Base-by-base conservation (phyloP, 2,888 invertebrate genomes). In the Polydrusus cervinus region DNA sequence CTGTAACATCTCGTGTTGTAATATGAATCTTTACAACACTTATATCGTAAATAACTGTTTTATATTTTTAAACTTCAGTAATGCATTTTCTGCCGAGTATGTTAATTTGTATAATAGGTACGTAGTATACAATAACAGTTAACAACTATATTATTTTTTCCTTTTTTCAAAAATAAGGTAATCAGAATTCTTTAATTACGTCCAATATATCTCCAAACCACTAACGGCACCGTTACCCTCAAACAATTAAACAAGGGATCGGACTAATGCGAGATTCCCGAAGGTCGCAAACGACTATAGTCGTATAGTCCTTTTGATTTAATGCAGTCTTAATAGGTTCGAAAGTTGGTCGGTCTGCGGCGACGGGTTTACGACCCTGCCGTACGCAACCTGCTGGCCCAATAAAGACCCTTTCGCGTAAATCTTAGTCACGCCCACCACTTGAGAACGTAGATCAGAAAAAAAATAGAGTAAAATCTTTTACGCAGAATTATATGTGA, bases 261-360 rank as follows among this genome's bases (percentile, higher is more conserved):
- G 61, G 55, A 62, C 61, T 75, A 75, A 75, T 75, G 71, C 67
- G 30, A 65, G 66, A 71, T 75, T 51, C 71, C 53, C 62, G 75
- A 70, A 75, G 71, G 75, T 71, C 66, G 70, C 66, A 47, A 75
- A 62, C 70, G 66, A 71, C 61, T 75, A 14, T 43, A 51, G 62
- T 47, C 30, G 53, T 57, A n/a, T n/a, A 51, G 62, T 61, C 74
- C 71, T 73, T 73, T 78, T 73, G 75, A 78, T 78, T 73, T 78
- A 78, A 77, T 71, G 69, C 74, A 72, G 75, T 75, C 73, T 78
- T 78, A 78, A 78, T 78, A 77, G 77, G 73, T 78, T 78, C 69
- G 71, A 74, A 77, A 77, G 76, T 77, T 78, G 75, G 75, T 72
- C 71, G 70, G 78, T 60, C 65, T 71, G 73, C 67, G 72, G 70